These are phyloP conservation scores for Cyclophora albipunctata DNA, from an alignment of 2,888 invertebrate species.

Conservation along the genomic window DNA sequence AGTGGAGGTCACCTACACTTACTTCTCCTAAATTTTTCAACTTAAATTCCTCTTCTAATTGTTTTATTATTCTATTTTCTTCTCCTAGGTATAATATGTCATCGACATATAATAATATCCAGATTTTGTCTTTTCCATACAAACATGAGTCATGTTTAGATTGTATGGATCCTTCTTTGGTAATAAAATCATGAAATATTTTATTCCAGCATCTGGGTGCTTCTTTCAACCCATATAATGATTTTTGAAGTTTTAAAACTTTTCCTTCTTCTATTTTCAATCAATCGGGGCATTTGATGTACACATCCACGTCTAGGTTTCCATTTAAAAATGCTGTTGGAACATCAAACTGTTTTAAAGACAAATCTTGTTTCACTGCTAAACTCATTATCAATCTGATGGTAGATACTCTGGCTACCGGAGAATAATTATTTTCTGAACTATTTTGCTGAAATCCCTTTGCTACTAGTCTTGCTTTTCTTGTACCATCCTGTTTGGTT, in stretches of 20 bases:
- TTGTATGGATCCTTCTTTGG: constrained; percentile 1
- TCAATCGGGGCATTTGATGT: constrained; percentile 11
- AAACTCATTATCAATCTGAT: constrained; percentile 4
- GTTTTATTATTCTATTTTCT: background rate
- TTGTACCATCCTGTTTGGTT: constrained; percentile 14
- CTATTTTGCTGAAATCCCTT: constrained; percentile 10
- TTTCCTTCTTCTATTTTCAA: background rate
- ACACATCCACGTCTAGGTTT: constrained; percentile 5
- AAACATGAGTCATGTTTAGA: constrained; percentile 12
- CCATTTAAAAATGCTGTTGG: constrained; percentile 1
- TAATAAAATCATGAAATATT: constrained; percentile 9
- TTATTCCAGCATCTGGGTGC: constrained; percentile 15
- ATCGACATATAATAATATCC: constrained; percentile 2
- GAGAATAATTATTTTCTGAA: constrained; percentile 2
- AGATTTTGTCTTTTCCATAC: constrained; percentile 3
- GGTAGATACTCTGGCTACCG: constrained; percentile 4
- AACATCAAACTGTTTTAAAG: constrained; percentile 4
- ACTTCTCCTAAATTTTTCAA: too few relatives aligned
- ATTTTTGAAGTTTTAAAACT: constrained; percentile 10
- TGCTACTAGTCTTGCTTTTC: constrained; percentile 19
- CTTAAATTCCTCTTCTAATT: too few relatives aligned
- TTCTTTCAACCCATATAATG: constrained; percentile 15
- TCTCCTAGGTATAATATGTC: constrained; percentile 4
- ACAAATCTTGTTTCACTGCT: constrained; percentile 8
- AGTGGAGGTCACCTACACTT: too few relatives aligned